Conservation (phyloP, 2,888 invertebrate species). For the Troides aeacus region DNA sequence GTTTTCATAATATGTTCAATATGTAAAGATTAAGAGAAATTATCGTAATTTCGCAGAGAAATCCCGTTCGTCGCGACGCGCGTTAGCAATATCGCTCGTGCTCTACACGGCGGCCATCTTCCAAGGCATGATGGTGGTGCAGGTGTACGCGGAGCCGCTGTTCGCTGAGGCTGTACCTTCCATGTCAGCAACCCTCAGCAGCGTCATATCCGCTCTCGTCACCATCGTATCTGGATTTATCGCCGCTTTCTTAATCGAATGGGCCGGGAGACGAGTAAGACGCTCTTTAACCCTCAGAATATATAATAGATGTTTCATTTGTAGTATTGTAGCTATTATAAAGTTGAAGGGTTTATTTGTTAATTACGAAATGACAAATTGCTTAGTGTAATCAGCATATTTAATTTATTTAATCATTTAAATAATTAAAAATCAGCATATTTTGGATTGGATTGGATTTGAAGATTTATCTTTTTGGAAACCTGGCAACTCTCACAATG, state of each 20-base stretch:
- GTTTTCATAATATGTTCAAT: too few relatives aligned
- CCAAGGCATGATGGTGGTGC: slow-evolving; percentile 43
- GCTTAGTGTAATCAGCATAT: too few relatives aligned
- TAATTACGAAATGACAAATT: too few relatives aligned
- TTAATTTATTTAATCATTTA: too few relatives aligned
- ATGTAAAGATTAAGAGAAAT: background rate
- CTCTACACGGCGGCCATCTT: slow-evolving; percentile 46
- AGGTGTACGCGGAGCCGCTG: slow-evolving; percentile 42
- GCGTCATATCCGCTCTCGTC: slow-evolving; percentile 39
- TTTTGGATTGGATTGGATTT: too few relatives aligned
- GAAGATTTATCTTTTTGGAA: too few relatives aligned
- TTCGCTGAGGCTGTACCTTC: slow-evolving; percentile 40
- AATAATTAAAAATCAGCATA: too few relatives aligned
- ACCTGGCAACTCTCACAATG: too few relatives aligned
- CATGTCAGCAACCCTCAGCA: slow-evolving; percentile 40
- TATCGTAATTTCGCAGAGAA: slow-evolving; percentile 42
- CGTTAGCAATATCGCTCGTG: slow-evolving; percentile 41
- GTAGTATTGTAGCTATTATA: too few relatives aligned
- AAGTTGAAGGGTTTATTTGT: too few relatives aligned
- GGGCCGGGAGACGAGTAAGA: slow-evolving; percentile 52
- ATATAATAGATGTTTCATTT: too few relatives aligned
- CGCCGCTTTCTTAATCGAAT: slow-evolving; percentile 52
- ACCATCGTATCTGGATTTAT: slow-evolving; percentile 37
- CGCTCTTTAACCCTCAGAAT: too few relatives aligned
- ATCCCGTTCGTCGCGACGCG: slow-evolving; percentile 50